phyloP scores from a whole-genome alignment of 2,888 invertebrate species.

The Crematogaster levior region DNA sequence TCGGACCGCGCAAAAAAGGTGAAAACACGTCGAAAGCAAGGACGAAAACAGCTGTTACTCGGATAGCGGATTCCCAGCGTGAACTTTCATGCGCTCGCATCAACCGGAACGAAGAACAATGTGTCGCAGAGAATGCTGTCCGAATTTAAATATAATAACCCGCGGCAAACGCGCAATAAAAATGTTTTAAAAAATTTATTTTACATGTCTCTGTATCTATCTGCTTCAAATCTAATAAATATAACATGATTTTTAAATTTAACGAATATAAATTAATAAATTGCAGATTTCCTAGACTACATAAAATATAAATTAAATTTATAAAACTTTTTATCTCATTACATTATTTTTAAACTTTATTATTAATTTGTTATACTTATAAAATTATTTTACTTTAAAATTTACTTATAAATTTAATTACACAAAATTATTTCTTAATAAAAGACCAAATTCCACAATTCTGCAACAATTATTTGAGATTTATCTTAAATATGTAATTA shows the following conservation, averaged over 20 bases:
- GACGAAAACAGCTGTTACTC: constrained; percentile 77
- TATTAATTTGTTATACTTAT: too few species aligned
- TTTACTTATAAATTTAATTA: not conserved
- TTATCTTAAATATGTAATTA: not conserved
- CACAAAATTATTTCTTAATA: not conserved
- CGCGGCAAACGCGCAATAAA: constrained; percentile 73
- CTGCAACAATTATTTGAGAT: not conserved
- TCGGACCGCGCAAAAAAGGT: constrained; percentile 58
- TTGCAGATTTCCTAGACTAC: not conserved
- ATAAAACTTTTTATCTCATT: too few species aligned
- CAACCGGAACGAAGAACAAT: constrained; percentile 65
- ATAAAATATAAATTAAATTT: too few species aligned
- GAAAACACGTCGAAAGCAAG: constrained; percentile 55
- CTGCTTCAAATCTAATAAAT: not conserved
- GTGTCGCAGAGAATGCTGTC: constrained; percentile 60
- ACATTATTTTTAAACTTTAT: too few species aligned
- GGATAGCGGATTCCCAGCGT: constrained; percentile 75
- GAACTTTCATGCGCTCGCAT: constrained; percentile 57
- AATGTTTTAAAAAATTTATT: constrained; percentile 18
- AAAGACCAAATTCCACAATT: not conserved
- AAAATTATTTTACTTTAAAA: too few species aligned
- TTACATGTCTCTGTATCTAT: not conserved
- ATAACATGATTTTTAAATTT: not conserved
- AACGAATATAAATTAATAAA: not conserved
- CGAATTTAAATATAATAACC: constrained; percentile 79